Evolutionary conservation across 2,888 invertebrate genomes (phyloP), one percentile per base, ranked within the genome.

Genomic region (Protophormia terraenovae): DNA sequence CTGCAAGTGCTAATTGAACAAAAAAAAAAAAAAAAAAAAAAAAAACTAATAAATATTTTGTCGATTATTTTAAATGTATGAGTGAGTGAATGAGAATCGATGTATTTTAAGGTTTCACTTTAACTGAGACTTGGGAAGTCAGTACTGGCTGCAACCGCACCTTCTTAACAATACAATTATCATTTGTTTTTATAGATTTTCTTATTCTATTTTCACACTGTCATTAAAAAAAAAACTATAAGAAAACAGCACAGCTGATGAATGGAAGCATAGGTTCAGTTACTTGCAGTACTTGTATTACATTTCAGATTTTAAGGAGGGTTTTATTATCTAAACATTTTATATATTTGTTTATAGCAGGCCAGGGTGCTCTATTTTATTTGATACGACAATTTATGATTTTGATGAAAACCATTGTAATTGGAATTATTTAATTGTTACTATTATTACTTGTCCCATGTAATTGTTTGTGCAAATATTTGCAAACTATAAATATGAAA

Each of bases 1-100:
- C 55, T 47, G 53, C 75, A 81, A 81, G 60, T 81, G 81, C 50
- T 69, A 81, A 75, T 81, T 81, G 80, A 60, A 58, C n/a, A 60
- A 4, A 50, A n/a, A n/a, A n/a, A n/a, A n/a, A n/a, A n/a, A n/a
- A n/a, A n/a, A n/a, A n/a, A n/a, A n/a, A n/a, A n/a, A n/a, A n/a
- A n/a, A n/a, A 73, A 50, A 72, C 16, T 24, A 58, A 55, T 14
- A 79, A 78, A 71, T 62, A 62, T 27, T 50, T 50, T 78, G 45
- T 53, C 12, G 16, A 32, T 64, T 22, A 29, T 38, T 41, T 19
- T 35, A 6, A 60, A 45, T 6, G 47, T 24, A n/a, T 32, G 32
- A 27, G 58, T 16, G 58, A 38, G 66, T 19, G 19, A 55, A 14
- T 50, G 14, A 53, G 45, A 41, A 12, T 24, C 16, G 10, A 14